phyloP scores from a whole-genome alignment of 2,797 vertebrate species.

The Paratrypauchen microcephalus region DNA sequence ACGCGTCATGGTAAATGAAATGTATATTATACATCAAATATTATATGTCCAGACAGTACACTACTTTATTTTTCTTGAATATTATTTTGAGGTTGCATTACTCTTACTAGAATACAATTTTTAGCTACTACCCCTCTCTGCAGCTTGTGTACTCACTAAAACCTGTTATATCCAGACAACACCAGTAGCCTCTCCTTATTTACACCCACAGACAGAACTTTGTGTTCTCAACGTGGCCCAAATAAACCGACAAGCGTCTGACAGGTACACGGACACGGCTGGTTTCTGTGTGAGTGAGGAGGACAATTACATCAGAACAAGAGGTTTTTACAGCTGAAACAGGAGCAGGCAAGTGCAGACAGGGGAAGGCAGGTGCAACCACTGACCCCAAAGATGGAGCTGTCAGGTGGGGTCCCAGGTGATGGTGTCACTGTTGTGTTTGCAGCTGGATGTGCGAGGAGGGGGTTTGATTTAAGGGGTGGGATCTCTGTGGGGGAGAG shows the following conservation, averaged over 20 bases:
- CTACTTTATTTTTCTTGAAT: background rate
- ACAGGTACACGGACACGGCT: slow-evolving; percentile 46
- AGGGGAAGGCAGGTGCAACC: background rate
- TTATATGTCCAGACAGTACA: background rate
- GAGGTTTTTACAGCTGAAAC: slow-evolving; percentile 44
- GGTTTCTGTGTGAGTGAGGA: slow-evolving; percentile 21
- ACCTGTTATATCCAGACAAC: background rate
- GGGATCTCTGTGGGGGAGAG: background rate
- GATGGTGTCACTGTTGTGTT: slow-evolving; percentile 22
- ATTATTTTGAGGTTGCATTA: background rate
- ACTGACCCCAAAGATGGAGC: slow-evolving; percentile 58
- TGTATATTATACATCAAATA: too few species aligned
- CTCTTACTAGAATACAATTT: background rate
- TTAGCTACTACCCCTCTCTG: background rate
- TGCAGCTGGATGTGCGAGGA: background rate
- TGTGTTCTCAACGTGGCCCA: slow-evolving; percentile 28
- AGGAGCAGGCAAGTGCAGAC: slow-evolving; percentile 53
- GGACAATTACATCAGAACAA: slow-evolving; percentile 30
- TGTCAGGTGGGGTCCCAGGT: slow-evolving; percentile 59
- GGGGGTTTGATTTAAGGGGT: background rate
- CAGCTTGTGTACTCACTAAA: slow-evolving; percentile 16
- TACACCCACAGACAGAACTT: slow-evolving; percentile 1
- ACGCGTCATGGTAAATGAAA: background rate
- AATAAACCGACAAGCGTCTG: slow-evolving; percentile 33
- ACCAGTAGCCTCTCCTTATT: slow-evolving; percentile 14